phyloP scores from a whole-genome alignment of 2,797 vertebrate species.

The Coilia nasus region DNA sequence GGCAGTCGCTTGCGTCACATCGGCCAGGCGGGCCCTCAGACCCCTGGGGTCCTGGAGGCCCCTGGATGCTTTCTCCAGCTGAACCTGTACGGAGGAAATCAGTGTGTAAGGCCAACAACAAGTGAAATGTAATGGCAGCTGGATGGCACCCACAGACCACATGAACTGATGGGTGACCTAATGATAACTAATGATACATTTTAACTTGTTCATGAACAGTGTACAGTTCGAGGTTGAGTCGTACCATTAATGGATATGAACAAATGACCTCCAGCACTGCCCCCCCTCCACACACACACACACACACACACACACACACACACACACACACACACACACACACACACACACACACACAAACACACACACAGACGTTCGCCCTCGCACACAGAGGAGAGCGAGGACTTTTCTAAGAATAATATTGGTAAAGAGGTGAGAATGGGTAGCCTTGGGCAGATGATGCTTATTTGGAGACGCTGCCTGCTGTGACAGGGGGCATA shows the following conservation, averaged over 20 bases:
- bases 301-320: not conserved
- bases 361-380: not conserved
- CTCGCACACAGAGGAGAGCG: not conserved
- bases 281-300: not conserved
- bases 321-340: constrained; percentile 29
- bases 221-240: not conserved
- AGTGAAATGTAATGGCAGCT: no score
- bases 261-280: not conserved
- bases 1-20: constrained; percentile 87
- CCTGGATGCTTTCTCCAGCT: constrained; percentile 74
- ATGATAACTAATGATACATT: not conserved
- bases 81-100: constrained; percentile 63
- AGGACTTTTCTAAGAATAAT: constrained; percentile 13
- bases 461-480: constrained; percentile 8
- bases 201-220: not conserved
- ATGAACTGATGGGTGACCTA: constrained; percentile 21
- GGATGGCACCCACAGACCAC: not conserved
- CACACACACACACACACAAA: constrained; percentile 27
- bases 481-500: not conserved
- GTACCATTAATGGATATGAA: not conserved
- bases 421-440: not conserved
- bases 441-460: not conserved
- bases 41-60: constrained; percentile 80
- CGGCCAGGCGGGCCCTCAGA: constrained; percentile 82
- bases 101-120: not conserved